Evolutionary conservation across 2,888 invertebrate species (phyloP).

Genomic region (Anarsia innoxiella): DNA sequence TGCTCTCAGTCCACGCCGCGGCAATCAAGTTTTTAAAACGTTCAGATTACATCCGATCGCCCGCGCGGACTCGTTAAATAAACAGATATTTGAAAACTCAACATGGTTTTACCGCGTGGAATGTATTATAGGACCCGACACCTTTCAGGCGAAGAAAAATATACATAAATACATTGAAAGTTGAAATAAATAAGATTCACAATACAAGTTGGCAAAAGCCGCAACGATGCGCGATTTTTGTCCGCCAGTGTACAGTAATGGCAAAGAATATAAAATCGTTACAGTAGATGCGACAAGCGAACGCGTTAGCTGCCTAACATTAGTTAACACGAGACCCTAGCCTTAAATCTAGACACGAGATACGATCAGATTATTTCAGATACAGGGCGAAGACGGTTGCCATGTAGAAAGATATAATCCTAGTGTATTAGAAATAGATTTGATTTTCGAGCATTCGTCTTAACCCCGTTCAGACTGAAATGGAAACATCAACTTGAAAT

Average conservation of each 20-base stretch:
- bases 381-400: slow-evolving; percentile 14
- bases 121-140: slow-evolving; percentile 70
- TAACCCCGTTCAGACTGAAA: slow-evolving; percentile 23
- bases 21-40: slow-evolving; percentile 53
- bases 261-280: slow-evolving; percentile 38
- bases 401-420: too few relatives aligned
- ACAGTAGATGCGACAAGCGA: slow-evolving; percentile 55
- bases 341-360: slow-evolving; percentile 61
- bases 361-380: slow-evolving; percentile 31
- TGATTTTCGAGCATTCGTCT: slow-evolving; percentile 23
- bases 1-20: slow-evolving; percentile 23
- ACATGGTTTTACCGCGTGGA: slow-evolving; percentile 71
- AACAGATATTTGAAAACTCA: slow-evolving; percentile 46
- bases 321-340: slow-evolving; percentile 69
- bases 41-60: slow-evolving; percentile 63
- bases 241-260: slow-evolving; percentile 28
- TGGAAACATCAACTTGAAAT: slow-evolving; percentile 41
- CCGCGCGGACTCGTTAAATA: slow-evolving; percentile 28
- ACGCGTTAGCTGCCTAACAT: slow-evolving; percentile 64
- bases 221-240: slow-evolving; percentile 6
- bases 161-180: slow-evolving; percentile 37
- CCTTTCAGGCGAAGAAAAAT: slow-evolving; percentile 67
- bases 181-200: slow-evolving; percentile 11
- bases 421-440: too few relatives aligned
- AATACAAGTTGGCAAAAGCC: neutral